These are phyloP conservation scores for Danaus plexippus DNA, from an alignment of 1,140 invertebrate genomes.

Conservation along the genomic window DNA sequence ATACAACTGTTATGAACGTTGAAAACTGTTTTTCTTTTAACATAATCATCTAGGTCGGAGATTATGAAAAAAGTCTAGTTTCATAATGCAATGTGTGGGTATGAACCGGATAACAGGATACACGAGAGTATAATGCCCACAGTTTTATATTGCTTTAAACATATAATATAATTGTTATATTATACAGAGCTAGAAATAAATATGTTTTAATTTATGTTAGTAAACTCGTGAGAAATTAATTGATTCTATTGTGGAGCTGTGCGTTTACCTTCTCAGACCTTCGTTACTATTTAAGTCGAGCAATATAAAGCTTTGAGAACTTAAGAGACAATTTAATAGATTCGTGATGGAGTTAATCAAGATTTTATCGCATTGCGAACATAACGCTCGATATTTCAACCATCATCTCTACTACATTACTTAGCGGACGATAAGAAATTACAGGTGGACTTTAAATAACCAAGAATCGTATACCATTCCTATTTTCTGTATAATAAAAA, in stretches of 20 bases:
- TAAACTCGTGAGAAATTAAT: conserved; percentile 16
- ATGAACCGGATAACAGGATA: too few species aligned
- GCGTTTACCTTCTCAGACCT: conserved; percentile 14
- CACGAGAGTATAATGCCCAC: too few species aligned
- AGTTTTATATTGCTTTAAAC: too few species aligned
- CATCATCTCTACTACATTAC: conserved; percentile 3
- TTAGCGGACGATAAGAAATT: conserved; percentile 12
- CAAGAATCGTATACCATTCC: background rate
- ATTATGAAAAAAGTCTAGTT: too few species aligned
- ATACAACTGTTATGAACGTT: too few species aligned
- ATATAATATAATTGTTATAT: too few species aligned
- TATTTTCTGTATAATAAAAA: too few species aligned
- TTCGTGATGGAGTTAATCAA: conserved; percentile 25
- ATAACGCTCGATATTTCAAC: background rate
- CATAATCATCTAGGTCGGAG: too few species aligned
- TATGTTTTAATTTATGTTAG: background rate
- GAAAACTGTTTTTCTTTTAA: too few species aligned
- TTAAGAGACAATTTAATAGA: conserved; percentile 25
- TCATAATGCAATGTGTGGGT: too few species aligned
- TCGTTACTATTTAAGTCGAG: conserved; percentile 15
- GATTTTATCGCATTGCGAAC: conserved; percentile 21
- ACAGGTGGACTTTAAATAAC: conserved; percentile 7
- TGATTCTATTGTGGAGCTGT: conserved; percentile 5
- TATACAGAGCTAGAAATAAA: background rate
- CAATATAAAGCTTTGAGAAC: conserved; percentile 17